Base-by-base conservation (phyloP, 2,888 invertebrate species). In the Syrphus vitripennis region DNA sequence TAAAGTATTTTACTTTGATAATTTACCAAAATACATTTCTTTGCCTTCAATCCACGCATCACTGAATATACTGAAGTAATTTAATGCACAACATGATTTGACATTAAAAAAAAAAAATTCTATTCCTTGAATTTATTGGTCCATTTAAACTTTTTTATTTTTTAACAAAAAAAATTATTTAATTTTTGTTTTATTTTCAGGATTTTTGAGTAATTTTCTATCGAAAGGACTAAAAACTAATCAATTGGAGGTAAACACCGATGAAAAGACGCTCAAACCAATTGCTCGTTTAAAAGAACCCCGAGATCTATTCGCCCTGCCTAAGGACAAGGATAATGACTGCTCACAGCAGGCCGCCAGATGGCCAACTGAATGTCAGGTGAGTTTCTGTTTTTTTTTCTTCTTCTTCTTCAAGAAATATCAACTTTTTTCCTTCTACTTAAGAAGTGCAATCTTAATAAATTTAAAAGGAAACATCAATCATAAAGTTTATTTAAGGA, bases 281-380 rank as follows among this genome's bases (percentile, higher is more conserved):
- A 93, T 94, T 89, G 95, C 95, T 42, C 95, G 95, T 89, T 91
- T 95, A 77, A 94, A 94, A 90, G 95, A 95, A 90, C 95, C 96
- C 16, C 93, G 95, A 88, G 96, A 96, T 90, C 93, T 96, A 79
- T 96, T 95, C 92, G 95, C 95, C 71, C 93, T 95, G 88, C 95
- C 95, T 81, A 95, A 94, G 90, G 95, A 95, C 91, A 92, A 91
- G 90, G 93, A 93, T 88, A 93, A 95, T 90, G 95, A 95, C 89
- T 95, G 95, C 90, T 94, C 95, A 70, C 95, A 95, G 89, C 97
- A 97, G 93, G 95, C 96, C 89, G 95, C 97, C 78, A 94, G 97
- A 91, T 97, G 97, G 97, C 97, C 97, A 21, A 95, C 96, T 55
- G 97, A 97, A 93, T 97, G 97, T 93, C 97, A 97, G 94, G 97